Evolutionary conservation across 2,113 vertebrate species (phyloP).

Genomic region (Periophthalmodon schlosseri): DNA sequence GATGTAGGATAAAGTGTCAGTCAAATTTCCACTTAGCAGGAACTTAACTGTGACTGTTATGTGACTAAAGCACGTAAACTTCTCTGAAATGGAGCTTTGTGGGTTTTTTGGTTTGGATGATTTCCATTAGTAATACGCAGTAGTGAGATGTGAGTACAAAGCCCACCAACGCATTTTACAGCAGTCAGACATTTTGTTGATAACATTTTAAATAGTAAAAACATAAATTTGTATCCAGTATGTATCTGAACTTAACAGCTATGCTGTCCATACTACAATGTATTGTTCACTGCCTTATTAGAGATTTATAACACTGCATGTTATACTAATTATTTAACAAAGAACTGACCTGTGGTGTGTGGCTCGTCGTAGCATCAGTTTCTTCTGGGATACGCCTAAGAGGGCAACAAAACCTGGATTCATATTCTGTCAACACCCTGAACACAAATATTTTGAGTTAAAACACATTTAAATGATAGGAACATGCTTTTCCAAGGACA

Average conservation of each 20-base stretch:
- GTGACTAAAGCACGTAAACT: constrained; percentile 34
- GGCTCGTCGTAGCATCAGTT: background rate
- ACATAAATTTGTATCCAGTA: background rate
- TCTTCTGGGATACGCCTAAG: constrained; percentile 43
- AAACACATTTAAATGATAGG: background rate
- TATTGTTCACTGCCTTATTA: background rate
- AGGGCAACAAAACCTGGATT: constrained; percentile 56
- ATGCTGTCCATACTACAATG: background rate
- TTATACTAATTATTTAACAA: background rate
- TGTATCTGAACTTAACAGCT: background rate
- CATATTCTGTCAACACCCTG: constrained; percentile 58
- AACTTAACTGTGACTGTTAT: background rate
- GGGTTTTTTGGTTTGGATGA: constrained; percentile 48
- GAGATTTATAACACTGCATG: background rate
- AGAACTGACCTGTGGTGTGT: constrained; percentile 48
- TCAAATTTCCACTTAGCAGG: background rate
- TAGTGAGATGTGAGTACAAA: background rate
- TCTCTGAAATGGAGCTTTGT: constrained; percentile 62
- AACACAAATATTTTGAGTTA: constrained; percentile 5
- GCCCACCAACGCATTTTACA: background rate
- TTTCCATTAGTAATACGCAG: constrained; percentile 44
- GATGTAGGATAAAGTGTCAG: background rate
- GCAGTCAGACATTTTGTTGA: background rate
- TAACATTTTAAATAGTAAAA: background rate
- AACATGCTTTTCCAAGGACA: constrained; percentile 9